These are phyloP conservation scores for Ramphastos sulfuratus DNA, from an alignment of 2,113 vertebrate genomes.

Conservation along the genomic window DNA sequence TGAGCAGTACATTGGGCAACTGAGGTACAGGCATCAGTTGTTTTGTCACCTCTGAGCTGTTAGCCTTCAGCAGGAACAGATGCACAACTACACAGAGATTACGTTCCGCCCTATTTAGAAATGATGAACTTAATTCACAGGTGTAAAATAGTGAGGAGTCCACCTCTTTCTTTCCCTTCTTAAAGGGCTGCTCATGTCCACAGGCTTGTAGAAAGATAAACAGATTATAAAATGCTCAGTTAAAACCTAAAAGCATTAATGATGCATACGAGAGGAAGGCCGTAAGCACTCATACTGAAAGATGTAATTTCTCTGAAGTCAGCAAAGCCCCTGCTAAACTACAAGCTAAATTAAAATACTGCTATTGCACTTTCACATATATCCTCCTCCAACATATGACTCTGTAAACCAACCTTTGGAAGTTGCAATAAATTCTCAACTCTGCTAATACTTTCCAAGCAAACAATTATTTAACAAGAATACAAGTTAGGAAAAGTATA, in stretches of 20 bases:
- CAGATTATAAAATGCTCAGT: background rate
- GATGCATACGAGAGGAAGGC: background rate
- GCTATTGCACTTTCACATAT: background rate
- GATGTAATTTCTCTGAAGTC: background rate
- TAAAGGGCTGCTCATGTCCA: background rate
- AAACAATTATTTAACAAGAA: background rate
- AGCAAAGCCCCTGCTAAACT: background rate
- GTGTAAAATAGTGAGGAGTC: background rate
- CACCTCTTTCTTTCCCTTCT: background rate
- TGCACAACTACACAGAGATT: background rate
- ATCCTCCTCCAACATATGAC: background rate
- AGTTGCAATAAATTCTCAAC: background rate
- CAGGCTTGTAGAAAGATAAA: background rate
- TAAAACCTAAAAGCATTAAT: background rate
- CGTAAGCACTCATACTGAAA: background rate
- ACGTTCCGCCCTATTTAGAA: rapidly evolving
- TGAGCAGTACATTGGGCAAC: background rate
- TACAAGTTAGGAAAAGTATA: background rate
- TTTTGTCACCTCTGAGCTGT: background rate
- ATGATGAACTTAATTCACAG: background rate
- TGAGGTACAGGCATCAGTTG: background rate
- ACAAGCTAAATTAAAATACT: background rate
- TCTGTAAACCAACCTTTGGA: background rate
- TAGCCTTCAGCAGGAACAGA: background rate
- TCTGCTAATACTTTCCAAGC: background rate